Conservation (phyloP, 1,140 invertebrate species). For the Magallana ariakensis region DNA sequence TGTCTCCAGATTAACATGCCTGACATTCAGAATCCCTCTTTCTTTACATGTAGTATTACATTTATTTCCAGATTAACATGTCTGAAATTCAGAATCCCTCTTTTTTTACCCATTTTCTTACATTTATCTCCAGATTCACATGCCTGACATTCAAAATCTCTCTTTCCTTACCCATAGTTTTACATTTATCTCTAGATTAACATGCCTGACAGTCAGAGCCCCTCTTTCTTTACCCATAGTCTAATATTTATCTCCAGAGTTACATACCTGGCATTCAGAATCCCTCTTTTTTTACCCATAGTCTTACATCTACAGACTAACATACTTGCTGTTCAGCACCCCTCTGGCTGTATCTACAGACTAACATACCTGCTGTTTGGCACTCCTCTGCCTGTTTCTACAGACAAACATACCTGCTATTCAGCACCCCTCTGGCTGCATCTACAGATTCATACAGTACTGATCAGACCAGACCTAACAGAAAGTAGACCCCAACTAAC, state of each 20-base stretch:
- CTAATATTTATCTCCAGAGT: neutral
- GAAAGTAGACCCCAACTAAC: no score
- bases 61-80: no score
- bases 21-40: no score
- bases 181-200: neutral
- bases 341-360: conserved; percentile 48
- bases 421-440: conserved; percentile 66
- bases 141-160: neutral
- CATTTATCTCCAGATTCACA: no score
- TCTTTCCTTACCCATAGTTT: no score
- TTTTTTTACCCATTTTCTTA: no score
- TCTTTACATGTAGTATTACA: conserved; percentile 24
- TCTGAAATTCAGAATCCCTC: no score
- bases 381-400: conserved; percentile 63
- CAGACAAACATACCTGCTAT: conserved; percentile 64
- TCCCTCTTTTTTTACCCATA: no score
- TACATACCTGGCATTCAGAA: conserved; percentile 55
- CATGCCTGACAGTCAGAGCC: conserved; percentile 59
- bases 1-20: no score
- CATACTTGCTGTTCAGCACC: conserved; percentile 52
- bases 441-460: no score
- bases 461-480: no score
- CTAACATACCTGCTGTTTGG: conserved; percentile 56
- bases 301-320: no score
- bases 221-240: conserved; percentile 53